Conservation (phyloP, 2,113 vertebrate genomes). For the Eulemur rufifrons region DNA sequence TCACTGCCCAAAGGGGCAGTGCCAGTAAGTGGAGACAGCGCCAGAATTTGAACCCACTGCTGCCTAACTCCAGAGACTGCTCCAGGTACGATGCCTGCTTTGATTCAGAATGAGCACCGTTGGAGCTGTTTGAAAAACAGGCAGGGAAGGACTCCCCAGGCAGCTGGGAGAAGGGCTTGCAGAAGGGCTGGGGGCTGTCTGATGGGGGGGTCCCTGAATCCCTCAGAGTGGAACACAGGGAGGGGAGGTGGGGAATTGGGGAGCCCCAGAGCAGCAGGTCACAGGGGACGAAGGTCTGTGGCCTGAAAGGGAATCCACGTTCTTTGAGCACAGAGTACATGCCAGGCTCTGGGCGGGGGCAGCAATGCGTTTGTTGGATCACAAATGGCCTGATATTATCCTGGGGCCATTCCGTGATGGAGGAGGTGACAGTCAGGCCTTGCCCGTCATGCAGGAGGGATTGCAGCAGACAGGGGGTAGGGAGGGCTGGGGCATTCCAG, state of each 20-base stretch:
- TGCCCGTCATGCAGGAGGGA: rapidly evolving
- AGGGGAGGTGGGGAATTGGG: rapidly evolving
- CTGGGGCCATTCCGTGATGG: background rate
- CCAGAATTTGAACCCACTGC: background rate
- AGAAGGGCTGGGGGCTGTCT: no score
- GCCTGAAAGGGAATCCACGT: background rate
- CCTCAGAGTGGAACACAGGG: background rate
- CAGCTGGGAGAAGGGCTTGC: background rate
- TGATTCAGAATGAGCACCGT: background rate
- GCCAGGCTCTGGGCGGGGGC: background rate
- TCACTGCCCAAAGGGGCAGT: background rate
- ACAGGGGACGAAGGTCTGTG: background rate
- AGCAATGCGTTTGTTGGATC: no score
- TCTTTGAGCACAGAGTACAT: background rate
- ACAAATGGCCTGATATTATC: no score
- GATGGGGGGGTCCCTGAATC: background rate
- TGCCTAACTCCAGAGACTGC: background rate
- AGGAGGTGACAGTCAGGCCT: rapidly evolving
- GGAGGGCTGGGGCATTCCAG: background rate
- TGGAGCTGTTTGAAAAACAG: background rate
- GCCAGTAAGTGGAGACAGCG: background rate
- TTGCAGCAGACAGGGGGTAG: background rate
- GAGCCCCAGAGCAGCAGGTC: background rate
- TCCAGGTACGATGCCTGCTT: background rate
- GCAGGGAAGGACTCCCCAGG: background rate